Conservation (phyloP, 2,113 vertebrate genomes). For the Prionailurus bengalensis region DNA sequence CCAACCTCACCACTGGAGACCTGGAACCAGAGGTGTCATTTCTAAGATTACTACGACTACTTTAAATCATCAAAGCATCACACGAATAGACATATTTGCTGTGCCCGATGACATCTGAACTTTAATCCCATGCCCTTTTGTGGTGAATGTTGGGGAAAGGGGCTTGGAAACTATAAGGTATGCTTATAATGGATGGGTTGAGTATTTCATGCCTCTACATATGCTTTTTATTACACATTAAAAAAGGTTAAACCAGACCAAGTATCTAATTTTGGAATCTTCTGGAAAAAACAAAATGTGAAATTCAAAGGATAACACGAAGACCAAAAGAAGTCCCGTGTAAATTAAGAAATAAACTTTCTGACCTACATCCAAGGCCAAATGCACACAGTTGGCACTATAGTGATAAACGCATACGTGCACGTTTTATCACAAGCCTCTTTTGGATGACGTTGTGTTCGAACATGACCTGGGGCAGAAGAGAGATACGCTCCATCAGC, state of each 20-base stretch:
- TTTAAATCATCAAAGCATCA: neutral
- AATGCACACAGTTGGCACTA: neutral
- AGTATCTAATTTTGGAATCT: neutral
- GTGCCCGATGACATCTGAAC: neutral
- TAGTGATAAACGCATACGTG: neutral
- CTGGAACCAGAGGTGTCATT: neutral
- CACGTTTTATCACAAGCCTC: neutral
- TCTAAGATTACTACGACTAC: neutral
- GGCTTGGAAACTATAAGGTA: neutral
- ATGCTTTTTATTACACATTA: neutral
- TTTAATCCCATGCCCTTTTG: neutral
- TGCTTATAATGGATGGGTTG: neutral
- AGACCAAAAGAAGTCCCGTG: neutral
- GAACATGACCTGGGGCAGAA: neutral
- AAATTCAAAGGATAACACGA: conserved; percentile 26
- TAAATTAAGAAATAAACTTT: conserved; percentile 19
- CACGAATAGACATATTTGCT: neutral
- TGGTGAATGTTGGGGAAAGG: neutral
- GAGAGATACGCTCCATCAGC: neutral
- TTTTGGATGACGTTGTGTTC: neutral
- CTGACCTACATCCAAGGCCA: neutral
- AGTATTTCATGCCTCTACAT: neutral
- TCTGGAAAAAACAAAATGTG: neutral
- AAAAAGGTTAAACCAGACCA: neutral
- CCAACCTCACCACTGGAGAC: neutral